phyloP scores from a whole-genome alignment of 2,113 vertebrate species.

The Lucifuga dentata region DNA sequence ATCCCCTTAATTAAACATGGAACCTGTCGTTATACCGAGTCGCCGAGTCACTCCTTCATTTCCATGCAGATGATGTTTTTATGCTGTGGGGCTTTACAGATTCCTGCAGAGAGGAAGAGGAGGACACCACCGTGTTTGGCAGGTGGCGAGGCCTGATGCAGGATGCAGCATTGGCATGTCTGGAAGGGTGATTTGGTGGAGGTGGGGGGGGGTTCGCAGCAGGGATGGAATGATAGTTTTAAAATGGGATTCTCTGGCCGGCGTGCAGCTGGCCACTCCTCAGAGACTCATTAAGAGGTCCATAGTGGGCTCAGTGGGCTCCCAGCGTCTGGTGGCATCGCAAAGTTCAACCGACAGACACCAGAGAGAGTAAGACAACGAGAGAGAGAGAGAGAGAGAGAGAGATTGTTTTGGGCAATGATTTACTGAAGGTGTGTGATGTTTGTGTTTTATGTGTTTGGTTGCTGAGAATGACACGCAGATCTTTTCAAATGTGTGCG shows the following conservation, averaged over 20 bases:
- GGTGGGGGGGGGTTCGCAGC: not conserved
- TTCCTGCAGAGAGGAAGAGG: not conserved
- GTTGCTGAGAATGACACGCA: too few species aligned
- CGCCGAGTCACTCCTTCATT: constrained; percentile 30
- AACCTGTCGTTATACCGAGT: constrained; percentile 6
- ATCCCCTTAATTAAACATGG: constrained; percentile 27
- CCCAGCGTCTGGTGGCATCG: constrained; percentile 45
- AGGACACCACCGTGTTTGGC: constrained; percentile 5
- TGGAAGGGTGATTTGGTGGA: constrained; percentile 18
- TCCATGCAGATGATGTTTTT: constrained; percentile 53
- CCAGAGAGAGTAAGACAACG: constrained; percentile 25
- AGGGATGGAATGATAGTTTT: constrained; percentile 27
- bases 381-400: too few species aligned
- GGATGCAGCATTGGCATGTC: constrained; percentile 24
- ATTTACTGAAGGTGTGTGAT: too few species aligned
- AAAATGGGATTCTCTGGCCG: constrained; percentile 38
- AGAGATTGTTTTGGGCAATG: too few species aligned
- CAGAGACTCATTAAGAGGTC: constrained; percentile 58
- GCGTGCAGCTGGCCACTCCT: constrained; percentile 34
- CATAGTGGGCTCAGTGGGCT: too few species aligned
- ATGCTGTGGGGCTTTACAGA: constrained; percentile 21
- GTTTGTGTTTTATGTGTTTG: too few species aligned
- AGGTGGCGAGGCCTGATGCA: constrained; percentile 24
- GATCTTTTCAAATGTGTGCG: not conserved
- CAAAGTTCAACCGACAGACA: constrained; percentile 17